Conservation (phyloP, 2,113 vertebrate genomes). For the Misgurnus mizolepis region DNA sequence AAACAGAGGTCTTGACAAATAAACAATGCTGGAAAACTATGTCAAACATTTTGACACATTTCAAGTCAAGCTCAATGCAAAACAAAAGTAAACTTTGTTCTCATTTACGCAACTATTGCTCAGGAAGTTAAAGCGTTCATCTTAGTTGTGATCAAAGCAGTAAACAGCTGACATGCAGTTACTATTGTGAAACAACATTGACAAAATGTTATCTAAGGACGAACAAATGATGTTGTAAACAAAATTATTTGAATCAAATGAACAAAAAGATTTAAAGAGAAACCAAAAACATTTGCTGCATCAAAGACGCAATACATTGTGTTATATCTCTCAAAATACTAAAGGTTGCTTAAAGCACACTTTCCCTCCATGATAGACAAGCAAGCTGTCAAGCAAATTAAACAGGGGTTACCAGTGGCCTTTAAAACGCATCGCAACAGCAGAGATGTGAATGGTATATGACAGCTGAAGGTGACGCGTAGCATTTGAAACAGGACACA, state of each 20-base stretch:
- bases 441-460: slow-evolving; percentile 40
- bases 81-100: no score
- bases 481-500: slow-evolving; percentile 34
- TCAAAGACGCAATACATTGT: neutral
- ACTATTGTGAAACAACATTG: no score
- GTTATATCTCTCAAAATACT: neutral
- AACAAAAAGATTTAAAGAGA: neutral
- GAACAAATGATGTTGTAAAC: no score
- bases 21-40: neutral
- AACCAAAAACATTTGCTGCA: no score
- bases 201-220: no score
- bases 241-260: neutral
- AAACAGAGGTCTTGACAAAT: neutral
- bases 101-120: no score
- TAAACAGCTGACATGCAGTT: no score
- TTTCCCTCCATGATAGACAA: neutral
- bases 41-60: no score
- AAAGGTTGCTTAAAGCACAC: neutral
- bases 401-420: neutral
- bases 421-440: neutral
- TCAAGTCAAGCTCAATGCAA: no score
- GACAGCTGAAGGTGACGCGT: neutral
- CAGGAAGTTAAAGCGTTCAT: no score
- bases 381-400: neutral
- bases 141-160: no score